Evolutionary conservation across 2,113 vertebrate species (phyloP).

Genomic region (Isichthys henryi): DNA sequence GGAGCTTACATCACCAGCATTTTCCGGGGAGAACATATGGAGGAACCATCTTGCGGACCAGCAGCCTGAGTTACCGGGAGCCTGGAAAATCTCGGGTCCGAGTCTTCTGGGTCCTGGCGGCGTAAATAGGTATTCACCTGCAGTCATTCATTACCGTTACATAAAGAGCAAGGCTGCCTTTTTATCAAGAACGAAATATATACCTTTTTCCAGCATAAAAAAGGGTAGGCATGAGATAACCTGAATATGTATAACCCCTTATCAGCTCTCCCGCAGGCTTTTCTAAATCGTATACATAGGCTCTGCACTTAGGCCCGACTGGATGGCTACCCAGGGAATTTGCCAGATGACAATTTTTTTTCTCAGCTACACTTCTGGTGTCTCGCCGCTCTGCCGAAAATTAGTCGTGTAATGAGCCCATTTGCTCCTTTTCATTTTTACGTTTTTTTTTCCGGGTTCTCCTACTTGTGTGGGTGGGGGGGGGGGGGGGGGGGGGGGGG

Average conservation of each 20-base stretch:
- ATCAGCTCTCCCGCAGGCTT: not conserved
- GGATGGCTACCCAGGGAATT: not conserved
- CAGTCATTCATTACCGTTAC: not conserved
- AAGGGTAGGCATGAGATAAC: not conserved
- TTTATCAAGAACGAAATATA: not conserved
- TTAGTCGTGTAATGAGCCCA: not conserved
- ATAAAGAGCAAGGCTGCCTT: constrained; percentile 10
- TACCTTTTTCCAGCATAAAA: not conserved
- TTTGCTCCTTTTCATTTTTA: too few relatives aligned
- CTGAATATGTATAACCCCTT: not conserved
- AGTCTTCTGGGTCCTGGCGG: not conserved
- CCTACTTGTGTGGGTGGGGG: not conserved
- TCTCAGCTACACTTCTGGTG: not conserved
- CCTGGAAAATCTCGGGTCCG: not conserved
- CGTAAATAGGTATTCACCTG: not conserved
- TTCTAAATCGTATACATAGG: not conserved
- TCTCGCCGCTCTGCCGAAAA: not conserved
- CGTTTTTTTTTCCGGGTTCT: not conserved
- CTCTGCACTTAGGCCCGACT: not conserved
- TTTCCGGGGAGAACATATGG: constrained; percentile 27
- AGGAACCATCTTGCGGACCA: constrained; percentile 33
- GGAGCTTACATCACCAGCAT: constrained; percentile 59
- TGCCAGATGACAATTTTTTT: not conserved
- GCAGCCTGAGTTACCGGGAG: not conserved
- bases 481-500: too few relatives aligned